These are phyloP conservation scores for Drosophila bifasciata DNA, from an alignment of 1,140 invertebrate species.

Conservation along the genomic window DNA sequence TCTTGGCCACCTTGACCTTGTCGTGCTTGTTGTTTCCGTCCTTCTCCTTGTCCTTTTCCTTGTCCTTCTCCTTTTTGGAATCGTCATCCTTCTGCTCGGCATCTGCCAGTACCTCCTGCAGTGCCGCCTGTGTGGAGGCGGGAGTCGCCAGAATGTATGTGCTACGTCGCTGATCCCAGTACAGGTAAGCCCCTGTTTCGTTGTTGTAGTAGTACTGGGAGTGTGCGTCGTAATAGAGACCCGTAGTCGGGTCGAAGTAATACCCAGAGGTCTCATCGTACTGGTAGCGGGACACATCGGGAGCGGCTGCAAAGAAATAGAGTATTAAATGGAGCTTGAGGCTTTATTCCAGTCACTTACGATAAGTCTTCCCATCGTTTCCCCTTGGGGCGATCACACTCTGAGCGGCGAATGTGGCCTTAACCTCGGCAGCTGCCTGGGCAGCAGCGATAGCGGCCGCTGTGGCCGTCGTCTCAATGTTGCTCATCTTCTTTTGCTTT, in stretches of 20 bases:
- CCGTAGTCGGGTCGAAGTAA: slow-evolving; percentile 97
- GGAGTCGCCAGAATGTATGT: slow-evolving; percentile 92
- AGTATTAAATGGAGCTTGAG: not conserved
- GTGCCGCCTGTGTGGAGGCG: slow-evolving; percentile 84
- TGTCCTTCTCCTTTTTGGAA: slow-evolving; percentile 83
- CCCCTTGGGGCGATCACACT: slow-evolving; percentile 84
- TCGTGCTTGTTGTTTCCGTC: slow-evolving; percentile 85
- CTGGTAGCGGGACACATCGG: slow-evolving; percentile 95
- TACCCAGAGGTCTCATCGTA: slow-evolving; percentile 98
- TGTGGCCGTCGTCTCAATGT: slow-evolving; percentile 71
- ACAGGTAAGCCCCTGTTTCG: slow-evolving; percentile 95
- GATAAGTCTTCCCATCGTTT: slow-evolving; percentile 88
- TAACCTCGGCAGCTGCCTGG: slow-evolving; percentile 66
- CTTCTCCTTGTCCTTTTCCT: slow-evolving; percentile 84
- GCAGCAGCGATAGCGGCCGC: slow-evolving; percentile 75
- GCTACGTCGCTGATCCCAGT: slow-evolving; percentile 94
- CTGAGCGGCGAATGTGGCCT: slow-evolving; percentile 65
- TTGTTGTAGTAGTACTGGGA: slow-evolving; percentile 97
- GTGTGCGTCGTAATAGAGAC: slow-evolving; percentile 97
- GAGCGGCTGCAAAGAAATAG: slow-evolving; percentile 87
- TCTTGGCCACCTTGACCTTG: slow-evolving; percentile 98
- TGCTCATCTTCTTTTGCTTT: slow-evolving; percentile 83
- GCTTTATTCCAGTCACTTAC: slow-evolving; percentile 83
- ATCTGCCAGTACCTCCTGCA: slow-evolving; percentile 59
- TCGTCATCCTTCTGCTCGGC: slow-evolving; percentile 64